These are phyloP conservation scores for Prunella fulvescens DNA, from an alignment of 2,113 vertebrate species.

Conservation along the genomic window DNA sequence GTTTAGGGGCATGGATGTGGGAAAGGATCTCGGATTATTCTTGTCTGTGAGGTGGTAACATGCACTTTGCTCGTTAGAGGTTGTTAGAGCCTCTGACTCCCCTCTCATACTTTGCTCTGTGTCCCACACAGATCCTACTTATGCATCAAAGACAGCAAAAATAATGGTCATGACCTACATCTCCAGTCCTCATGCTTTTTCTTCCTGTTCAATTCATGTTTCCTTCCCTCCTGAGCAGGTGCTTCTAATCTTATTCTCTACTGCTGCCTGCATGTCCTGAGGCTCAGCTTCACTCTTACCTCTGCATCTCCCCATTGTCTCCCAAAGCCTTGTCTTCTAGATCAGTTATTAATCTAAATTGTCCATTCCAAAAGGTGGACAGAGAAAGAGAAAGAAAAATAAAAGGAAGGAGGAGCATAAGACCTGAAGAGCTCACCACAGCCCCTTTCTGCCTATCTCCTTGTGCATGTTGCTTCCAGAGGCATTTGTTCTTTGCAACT, in stretches of 20 bases:
- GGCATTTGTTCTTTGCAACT: not conserved
- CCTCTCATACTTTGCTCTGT: not conserved
- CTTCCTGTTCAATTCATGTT: accelerated
- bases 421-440: not conserved
- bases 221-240: not conserved
- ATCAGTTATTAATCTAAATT: not conserved
- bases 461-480: not conserved
- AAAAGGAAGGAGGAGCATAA: not conserved
- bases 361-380: not conserved
- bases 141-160: not conserved
- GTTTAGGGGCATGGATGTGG: not conserved
- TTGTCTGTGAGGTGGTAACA: not conserved
- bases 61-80: not conserved
- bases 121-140: not conserved
- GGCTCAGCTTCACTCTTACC: not conserved
- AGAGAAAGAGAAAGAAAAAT: not conserved
- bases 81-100: not conserved
- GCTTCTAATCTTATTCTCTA: not conserved
- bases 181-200: not conserved
- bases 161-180: not conserved
- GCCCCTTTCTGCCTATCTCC: not conserved
- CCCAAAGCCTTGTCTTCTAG: not conserved
- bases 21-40: not conserved
- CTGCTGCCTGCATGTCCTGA: not conserved
- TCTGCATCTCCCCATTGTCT: not conserved